Base-by-base conservation (phyloP, 2,888 invertebrate genomes). In the Laspeyria flexula region DNA sequence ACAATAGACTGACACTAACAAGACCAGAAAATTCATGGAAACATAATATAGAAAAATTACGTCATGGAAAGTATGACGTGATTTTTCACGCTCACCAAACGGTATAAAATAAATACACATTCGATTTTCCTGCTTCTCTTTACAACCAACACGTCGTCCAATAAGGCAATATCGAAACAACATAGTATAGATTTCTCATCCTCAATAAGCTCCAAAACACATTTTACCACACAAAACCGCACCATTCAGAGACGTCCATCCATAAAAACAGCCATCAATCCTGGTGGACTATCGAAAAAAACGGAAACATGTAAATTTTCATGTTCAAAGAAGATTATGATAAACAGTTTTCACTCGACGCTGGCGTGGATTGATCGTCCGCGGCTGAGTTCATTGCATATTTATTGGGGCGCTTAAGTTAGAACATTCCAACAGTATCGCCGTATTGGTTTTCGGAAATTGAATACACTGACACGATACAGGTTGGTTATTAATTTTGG, bases 311-410 rank as follows among this genome's bases (percentile, higher is more conserved):
- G 70, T 55, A 67, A 65, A 73, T 68, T 62, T 71, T 67, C 71
- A 67, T 70, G 71, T 67, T 71, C 68, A 62, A 65, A 71, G 72
- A 62, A 71, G 76, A 80, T 82, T 85, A 83, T 85, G 83, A 81
- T 85, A 85, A 85, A 83, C 77, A 80, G 81, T 79, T 80, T 79
- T 78, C 79, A 80, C 74, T 80, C 66, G 60, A 62, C 58, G 63
- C 60, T 73, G 83, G 79, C 81, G 76, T 75, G 60, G 83, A 85
- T 82, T 83, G 82, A 85, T 86, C 77, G 81, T 65, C 69, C 52
- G 61, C 58, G 65, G 69, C 67, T 65, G 62, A 73, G 64, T 75
- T 81, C 84, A 80, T 83, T 80, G 86, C 81, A 84, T 87, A 86
- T 87, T 85, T 85, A 86, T 85, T 81, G 83, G 68, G 60, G 58